These are phyloP conservation scores for Euborellia annulipes DNA, from an alignment of 1,140 invertebrate species.

Conservation along the genomic window DNA sequence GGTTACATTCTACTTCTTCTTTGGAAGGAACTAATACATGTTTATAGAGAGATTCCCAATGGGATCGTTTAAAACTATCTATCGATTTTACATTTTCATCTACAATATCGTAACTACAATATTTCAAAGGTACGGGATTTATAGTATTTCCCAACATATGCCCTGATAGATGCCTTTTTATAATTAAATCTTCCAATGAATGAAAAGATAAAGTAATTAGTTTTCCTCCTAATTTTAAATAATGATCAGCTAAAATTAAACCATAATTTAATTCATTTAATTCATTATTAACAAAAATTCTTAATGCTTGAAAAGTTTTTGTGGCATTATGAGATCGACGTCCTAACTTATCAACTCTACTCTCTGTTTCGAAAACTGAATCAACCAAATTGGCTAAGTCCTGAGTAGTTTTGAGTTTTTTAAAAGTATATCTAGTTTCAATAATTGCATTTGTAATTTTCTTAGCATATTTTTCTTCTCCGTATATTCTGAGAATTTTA, in stretches of 20 bases:
- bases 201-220: slow-evolving; percentile 79
- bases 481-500: slow-evolving; percentile 76
- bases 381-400: slow-evolving; percentile 69
- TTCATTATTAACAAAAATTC: slow-evolving; percentile 96
- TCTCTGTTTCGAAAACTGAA: slow-evolving; percentile 39
- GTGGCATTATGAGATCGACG: slow-evolving; percentile 68
- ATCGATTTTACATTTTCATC: slow-evolving; percentile 35
- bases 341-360: slow-evolving; percentile 48
- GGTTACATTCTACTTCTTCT: slow-evolving; percentile 63
- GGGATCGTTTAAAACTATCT: slow-evolving; percentile 37
- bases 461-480: slow-evolving; percentile 74
- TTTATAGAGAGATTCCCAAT: slow-evolving; percentile 65
- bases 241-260: slow-evolving; percentile 57
- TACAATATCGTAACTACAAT: slow-evolving; percentile 30
- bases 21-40: slow-evolving; percentile 58
- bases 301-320: slow-evolving; percentile 84
- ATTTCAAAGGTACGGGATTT: slow-evolving; percentile 49
- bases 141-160: slow-evolving; percentile 49
- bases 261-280: slow-evolving; percentile 90
- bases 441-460: slow-evolving; percentile 79
- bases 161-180: slow-evolving; percentile 75
- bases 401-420: slow-evolving; percentile 60
- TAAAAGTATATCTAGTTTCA: slow-evolving; percentile 69
- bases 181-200: slow-evolving; percentile 87
- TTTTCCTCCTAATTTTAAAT: slow-evolving; percentile 58